A percentile compares a stretch with the other conserved stretches of the same genome.
phyloP scores from a whole-genome alignment of 2,888 invertebrate genomes.

The Saturnia japonica region DNA sequence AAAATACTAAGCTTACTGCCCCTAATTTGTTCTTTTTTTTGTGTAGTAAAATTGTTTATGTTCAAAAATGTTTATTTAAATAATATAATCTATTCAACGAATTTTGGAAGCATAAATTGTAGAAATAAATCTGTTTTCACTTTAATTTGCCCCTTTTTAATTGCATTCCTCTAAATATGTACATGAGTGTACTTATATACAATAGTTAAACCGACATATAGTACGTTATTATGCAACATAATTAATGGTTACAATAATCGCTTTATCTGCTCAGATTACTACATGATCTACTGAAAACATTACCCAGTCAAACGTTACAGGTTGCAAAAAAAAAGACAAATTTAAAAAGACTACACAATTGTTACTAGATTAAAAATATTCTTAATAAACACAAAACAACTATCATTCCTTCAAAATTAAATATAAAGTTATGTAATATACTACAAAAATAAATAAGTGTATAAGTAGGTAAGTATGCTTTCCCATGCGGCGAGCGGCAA shows the following conservation, averaged over 20 bases:
- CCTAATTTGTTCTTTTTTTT: too few relatives aligned
- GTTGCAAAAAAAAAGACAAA: background rate
- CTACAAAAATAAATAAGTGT: background rate
- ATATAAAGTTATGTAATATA: background rate
- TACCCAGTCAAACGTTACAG: background rate
- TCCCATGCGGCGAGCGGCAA: slow-evolving; percentile 28
- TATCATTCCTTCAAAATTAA: background rate
- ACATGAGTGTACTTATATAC: too few relatives aligned
- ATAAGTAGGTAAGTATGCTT: slow-evolving; percentile 23
- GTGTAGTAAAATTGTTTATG: too few relatives aligned
- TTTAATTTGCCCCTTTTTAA: too few relatives aligned
- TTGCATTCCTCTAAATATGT: too few relatives aligned
- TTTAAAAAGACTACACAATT: background rate
- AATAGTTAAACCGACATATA: background rate
- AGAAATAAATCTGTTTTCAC: too few relatives aligned
- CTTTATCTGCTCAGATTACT: background rate
- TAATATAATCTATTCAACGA: too few relatives aligned
- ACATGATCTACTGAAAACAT: background rate
- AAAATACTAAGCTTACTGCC: too few relatives aligned
- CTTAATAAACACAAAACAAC: too few relatives aligned
- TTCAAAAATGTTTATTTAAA: too few relatives aligned
- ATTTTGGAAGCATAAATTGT: too few relatives aligned
- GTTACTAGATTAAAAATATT: too few relatives aligned
- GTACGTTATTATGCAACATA: background rate
- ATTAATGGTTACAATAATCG: slow-evolving; percentile 9